Base-by-base conservation (phyloP, 2,888 invertebrate species). In the Sarcophaga subvicina region DNA sequence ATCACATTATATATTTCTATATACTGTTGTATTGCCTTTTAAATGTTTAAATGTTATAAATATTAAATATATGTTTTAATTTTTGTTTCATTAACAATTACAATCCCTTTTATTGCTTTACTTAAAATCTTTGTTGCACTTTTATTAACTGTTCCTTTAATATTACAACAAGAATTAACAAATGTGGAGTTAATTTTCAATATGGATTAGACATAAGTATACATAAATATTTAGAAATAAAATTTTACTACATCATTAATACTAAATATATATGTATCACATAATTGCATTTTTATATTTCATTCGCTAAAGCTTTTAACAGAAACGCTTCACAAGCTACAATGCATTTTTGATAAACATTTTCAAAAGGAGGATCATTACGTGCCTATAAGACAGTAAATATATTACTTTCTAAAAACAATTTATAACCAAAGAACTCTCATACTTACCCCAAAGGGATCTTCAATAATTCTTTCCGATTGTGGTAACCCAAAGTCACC, bases 401-500 rank as follows among this genome's bases (percentile, higher is more conserved):
- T 20, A 37, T 8, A 47, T 10, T 25, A 69, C 59, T 59, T 63
- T 71, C 22, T 22, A 11, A 20, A 4, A 20, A 66, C 25, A 8
- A 37, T 37, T 49, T 70, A 45, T 27, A 17, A 0, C 0, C 1
- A 54, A 4, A 54, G 5, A 22, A 59, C 14, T 67, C 8, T 37
- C 8, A 37, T 37, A 85, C 96, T 94, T 94, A 97, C 98, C 94
- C 97, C 98, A 92, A 98, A 98, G 3, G 98, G 99, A 94, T 99
- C 99, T 89, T 96, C 95, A 88, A 99, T 98, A 86, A 97, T 96
- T 85, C 94, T 94, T 83, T 97, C 96, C 25, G 96, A 96, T 91
- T 96, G 92, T 90, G 96, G 92, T 5, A 98, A 96, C 91, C 98
- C 98, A 94, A 96, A 98, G 86, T 96, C 95, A n/a, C 98, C 98